Evolutionary conservation across 2,888 invertebrate genomes (phyloP).

Genomic region (Eueremaeus valkanovi): DNA sequence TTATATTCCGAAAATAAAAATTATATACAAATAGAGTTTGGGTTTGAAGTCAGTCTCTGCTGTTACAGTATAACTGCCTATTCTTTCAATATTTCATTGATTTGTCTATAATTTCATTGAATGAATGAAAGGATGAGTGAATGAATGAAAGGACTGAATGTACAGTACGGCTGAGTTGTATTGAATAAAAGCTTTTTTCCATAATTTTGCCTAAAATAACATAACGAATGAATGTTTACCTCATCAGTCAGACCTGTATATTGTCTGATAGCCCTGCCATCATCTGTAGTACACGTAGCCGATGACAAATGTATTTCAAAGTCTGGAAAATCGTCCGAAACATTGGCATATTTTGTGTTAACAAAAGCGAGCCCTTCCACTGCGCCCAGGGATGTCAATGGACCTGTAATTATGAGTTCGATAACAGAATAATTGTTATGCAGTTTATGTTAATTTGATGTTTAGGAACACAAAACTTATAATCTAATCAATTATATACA

Average conservation of each 20-base stretch:
- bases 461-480: background rate
- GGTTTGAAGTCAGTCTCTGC: no score
- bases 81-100: background rate
- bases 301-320: constrained; percentile 85
- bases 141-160: no score
- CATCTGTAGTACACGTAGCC: constrained; percentile 73
- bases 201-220: no score
- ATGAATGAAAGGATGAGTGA: background rate
- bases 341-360: constrained; percentile 76
- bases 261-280: constrained; percentile 58
- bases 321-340: constrained; percentile 80
- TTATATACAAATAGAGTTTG: background rate
- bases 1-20: no score
- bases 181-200: background rate
- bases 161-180: background rate
- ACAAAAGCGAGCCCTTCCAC: constrained; percentile 82
- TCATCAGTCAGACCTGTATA: constrained; percentile 23
- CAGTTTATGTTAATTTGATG: constrained; percentile 12
- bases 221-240: constrained; percentile 3
- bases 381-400: constrained; percentile 80
- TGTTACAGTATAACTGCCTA: background rate
- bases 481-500: constrained; percentile 2
- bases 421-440: constrained; percentile 12
- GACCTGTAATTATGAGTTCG: constrained; percentile 57
- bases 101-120: background rate